These are phyloP conservation scores for Frankliniella fusca DNA, from an alignment of 2,888 invertebrate genomes.

Conservation along the genomic window DNA sequence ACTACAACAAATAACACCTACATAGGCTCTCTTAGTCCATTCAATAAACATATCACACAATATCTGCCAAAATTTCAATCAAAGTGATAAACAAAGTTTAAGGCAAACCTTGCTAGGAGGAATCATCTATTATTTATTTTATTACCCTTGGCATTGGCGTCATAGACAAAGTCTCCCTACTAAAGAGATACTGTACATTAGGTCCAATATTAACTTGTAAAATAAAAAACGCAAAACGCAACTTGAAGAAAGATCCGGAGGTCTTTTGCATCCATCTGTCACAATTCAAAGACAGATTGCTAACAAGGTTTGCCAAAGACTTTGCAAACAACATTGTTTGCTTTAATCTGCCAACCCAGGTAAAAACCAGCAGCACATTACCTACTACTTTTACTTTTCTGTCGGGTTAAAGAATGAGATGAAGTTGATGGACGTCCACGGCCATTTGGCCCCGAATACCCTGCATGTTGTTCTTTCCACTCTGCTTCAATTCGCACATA, in stretches of 20 bases:
- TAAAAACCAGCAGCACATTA: background rate
- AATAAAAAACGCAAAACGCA: background rate
- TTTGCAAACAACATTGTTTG: too few species aligned
- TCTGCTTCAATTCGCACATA: slow-evolving; percentile 71
- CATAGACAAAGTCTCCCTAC: too few species aligned
- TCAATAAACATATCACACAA: background rate
- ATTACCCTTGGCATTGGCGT: too few species aligned
- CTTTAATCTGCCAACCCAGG: too few species aligned
- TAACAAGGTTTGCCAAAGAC: too few species aligned
- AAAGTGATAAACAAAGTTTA: background rate
- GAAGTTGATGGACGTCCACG: background rate
- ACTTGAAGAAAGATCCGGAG: too few species aligned
- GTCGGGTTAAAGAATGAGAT: slow-evolving; percentile 2
- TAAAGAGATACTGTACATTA: too few species aligned
- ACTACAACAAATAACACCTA: too few species aligned
- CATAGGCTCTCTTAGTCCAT: too few species aligned
- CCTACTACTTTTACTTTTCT: background rate
- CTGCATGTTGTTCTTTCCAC: slow-evolving; percentile 59
- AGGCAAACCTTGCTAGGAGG: background rate
- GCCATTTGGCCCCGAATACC: background rate
- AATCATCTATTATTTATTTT: too few species aligned
- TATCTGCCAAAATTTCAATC: background rate
- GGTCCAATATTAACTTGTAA: background rate
- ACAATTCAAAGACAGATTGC: too few species aligned
- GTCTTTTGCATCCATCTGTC: too few species aligned